Conservation (phyloP, 2,888 invertebrate genomes). For the Thelaira solivaga region DNA sequence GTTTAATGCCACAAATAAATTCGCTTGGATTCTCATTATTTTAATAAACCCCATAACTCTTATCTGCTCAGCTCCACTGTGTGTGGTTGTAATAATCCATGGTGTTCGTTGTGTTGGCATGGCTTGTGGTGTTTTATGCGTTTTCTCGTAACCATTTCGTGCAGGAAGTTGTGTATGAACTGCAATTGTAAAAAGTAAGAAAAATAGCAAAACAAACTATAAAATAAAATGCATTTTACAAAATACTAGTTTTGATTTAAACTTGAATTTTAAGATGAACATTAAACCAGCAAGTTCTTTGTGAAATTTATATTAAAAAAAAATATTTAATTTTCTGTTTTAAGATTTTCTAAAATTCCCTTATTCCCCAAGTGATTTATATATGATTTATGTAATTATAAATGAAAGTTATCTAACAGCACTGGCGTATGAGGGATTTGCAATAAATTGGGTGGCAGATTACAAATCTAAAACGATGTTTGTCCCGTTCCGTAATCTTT, state of each 20-base stretch:
- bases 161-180: constrained; percentile 74
- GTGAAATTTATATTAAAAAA: too few species aligned
- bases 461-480: too few species aligned
- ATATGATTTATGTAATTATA: too few species aligned
- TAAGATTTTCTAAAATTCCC: too few species aligned
- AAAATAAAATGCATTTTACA: too few species aligned
- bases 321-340: neutral
- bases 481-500: too few species aligned
- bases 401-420: too few species aligned
- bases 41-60: constrained; percentile 17
- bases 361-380: too few species aligned
- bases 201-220: too few species aligned
- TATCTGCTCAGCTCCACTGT: constrained; percentile 39
- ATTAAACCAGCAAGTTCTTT: too few species aligned
- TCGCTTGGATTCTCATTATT: constrained; percentile 29
- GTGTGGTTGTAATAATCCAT: constrained; percentile 71
- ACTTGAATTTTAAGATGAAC: neutral
- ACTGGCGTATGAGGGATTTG: too few species aligned
- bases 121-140: constrained; percentile 70
- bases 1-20: constrained; percentile 27
- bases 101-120: constrained; percentile 74
- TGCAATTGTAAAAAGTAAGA: constrained; percentile 60
- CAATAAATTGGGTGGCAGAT: too few species aligned
- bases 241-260: constrained; percentile 6
- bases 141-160: constrained; percentile 73